Percentiles rank a stretch among this genome's conserved stretches.
Conservation (phyloP, 2,113 vertebrate species). For the Acanthochromis polyacanthus region DNA sequence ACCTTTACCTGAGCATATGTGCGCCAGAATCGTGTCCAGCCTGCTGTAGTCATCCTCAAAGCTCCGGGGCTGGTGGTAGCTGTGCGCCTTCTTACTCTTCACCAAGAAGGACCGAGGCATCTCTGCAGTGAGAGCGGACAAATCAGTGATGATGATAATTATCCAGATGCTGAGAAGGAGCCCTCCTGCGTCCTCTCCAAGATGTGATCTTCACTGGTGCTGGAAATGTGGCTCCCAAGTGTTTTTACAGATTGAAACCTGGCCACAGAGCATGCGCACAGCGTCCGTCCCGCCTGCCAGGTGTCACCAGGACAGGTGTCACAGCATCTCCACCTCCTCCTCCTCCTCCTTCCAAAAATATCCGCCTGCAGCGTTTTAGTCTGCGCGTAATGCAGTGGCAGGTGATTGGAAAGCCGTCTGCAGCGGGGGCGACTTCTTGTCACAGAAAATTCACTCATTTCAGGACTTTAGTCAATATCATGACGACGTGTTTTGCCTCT, state of each 20-base stretch:
- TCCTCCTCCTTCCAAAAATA: not conserved
- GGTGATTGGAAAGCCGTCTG: constrained; percentile 1
- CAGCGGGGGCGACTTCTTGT: constrained; percentile 26
- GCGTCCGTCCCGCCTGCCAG: constrained; percentile 85
- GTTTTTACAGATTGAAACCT: constrained; percentile 66
- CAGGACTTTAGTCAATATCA: not conserved
- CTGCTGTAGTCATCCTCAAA: constrained; percentile 88
- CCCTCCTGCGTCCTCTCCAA: constrained; percentile 26
- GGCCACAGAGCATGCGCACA: constrained; percentile 80
- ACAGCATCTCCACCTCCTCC: constrained; percentile 24
- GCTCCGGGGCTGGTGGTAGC: constrained; percentile 93
- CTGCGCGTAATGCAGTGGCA: not conserved
- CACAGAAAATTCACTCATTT: constrained; percentile 4
- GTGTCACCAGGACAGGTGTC: constrained; percentile 92
- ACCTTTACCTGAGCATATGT: constrained; percentile 90
- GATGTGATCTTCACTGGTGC: constrained; percentile 61
- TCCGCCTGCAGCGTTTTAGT: constrained; percentile 8
- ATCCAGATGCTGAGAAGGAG: constrained; percentile 13
- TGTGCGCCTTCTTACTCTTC: constrained; percentile 98
- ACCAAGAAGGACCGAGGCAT: constrained; percentile 98
- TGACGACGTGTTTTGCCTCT: not conserved
- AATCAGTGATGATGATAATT: constrained; percentile 30
- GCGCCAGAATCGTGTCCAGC: constrained; percentile 85
- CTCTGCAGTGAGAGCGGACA: constrained; percentile 31
- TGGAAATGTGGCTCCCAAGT: constrained; percentile 20